Evolutionary conservation across 1,140 invertebrate species (phyloP).

Genomic region (Ericerus pela): DNA sequence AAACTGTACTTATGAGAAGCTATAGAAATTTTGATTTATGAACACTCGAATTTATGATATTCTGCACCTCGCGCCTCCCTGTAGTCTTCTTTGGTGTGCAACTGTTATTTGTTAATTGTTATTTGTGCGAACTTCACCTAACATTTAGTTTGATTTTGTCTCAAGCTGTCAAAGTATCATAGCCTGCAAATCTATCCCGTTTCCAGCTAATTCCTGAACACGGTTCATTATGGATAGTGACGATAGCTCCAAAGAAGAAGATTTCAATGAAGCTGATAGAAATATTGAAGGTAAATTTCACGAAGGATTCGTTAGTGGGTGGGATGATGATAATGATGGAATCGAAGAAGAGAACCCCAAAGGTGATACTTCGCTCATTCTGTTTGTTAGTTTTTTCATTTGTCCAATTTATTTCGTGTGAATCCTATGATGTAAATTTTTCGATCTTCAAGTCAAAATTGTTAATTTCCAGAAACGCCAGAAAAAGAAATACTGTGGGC

Average conservation of each 20-base stretch:
- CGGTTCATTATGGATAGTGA: conserved; percentile 6
- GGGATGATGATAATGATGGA: conserved; percentile 37
- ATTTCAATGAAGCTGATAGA: neutral
- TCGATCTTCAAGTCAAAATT: neutral
- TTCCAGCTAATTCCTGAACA: too few relatives aligned
- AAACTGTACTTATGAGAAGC: too few relatives aligned
- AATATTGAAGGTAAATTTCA: conserved; percentile 4
- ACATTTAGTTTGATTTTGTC: too few relatives aligned
- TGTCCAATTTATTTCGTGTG: neutral
- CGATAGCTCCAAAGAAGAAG: neutral
- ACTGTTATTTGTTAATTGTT: too few relatives aligned
- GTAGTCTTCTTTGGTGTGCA: too few relatives aligned
- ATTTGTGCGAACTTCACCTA: too few relatives aligned
- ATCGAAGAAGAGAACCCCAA: conserved; percentile 30
- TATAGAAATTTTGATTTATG: too few relatives aligned
- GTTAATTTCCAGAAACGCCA: conserved; percentile 39
- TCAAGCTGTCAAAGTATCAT: too few relatives aligned
- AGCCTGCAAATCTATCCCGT: too few relatives aligned
- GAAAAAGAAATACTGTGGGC: conserved; percentile 58
- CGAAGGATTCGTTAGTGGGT: conserved; percentile 29
- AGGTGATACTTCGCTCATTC: neutral
- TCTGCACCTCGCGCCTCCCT: too few relatives aligned
- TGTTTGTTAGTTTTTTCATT: too few relatives aligned
- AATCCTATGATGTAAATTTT: neutral
- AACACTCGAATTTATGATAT: too few relatives aligned